Base-by-base conservation (phyloP, 2,113 vertebrate species). In the Bettongia penicillata region DNA sequence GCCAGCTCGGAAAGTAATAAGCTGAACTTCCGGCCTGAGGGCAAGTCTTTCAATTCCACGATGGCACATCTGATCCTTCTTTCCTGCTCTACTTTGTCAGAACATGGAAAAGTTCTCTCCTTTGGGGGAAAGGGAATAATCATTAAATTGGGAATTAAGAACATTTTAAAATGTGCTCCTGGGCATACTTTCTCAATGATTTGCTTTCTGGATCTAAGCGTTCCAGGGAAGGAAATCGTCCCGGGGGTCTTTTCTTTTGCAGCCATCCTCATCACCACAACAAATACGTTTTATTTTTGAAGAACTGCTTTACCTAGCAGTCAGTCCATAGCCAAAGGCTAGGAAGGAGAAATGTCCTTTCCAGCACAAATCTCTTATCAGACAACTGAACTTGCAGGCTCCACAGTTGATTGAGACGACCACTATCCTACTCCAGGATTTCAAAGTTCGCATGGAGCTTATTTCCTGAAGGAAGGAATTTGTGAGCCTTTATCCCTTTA, bases 31-130 rank as follows among this genome's bases (percentile, higher is more conserved):
- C 0, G 37, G 14, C 3, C 12, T 16, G 31, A 37, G 6, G 31
- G 31, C 31, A 0, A 1, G 3, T 14, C 4, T 1, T 37, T 31
- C 31, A 68, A 3, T 16, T 37, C 10, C 61, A 68, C 0, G 11
- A 68, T 37, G 31, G 61, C 1, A 11, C 61, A 4, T 37, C 3
- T 11, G 11, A 3, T 5, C 61, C 61, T 68, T 31, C 0, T 3
- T 61, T 61, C 57, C 31, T n/a, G 61, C 6, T 37, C 31, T 68
- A 4, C 61, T 37, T 6, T n/a, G 61, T 37, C 37, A 68, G 57
- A 37, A 68, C 61, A 37, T 14, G 28, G 61, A 16, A 68, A 68
- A 1, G 31, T 37, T 5, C 31, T 68, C 31, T 68, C 61, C 61
- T 37, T 68, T 68, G 0, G 11, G 31, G 57, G 31, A 25, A 55